A percentile compares a stretch with the other conserved stretches of the same genome.
Evolutionary conservation across 2,113 vertebrate species (phyloP).

Genomic region (Eublepharis macularius): DNA sequence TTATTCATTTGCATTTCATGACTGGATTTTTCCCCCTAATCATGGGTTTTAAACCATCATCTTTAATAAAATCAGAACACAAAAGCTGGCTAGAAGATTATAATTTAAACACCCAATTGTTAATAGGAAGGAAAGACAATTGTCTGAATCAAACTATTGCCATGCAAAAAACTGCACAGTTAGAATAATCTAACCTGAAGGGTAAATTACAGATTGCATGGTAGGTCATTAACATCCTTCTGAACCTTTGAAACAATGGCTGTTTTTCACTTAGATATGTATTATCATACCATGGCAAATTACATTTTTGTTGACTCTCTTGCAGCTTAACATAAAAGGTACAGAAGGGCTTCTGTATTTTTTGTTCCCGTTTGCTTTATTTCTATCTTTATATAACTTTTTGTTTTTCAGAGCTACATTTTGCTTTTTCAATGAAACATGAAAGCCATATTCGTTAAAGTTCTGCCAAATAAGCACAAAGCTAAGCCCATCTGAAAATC

Average conservation of each 20-base stretch:
- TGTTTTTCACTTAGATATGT: conserved; percentile 49
- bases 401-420: conserved; percentile 65
- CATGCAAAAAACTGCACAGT: conserved; percentile 43
- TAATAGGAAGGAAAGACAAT: conserved; percentile 39
- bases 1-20: conserved; percentile 39
- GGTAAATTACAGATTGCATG: conserved; percentile 54
- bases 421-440: conserved; percentile 69
- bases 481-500: conserved; percentile 56
- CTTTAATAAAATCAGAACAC: conserved; percentile 47
- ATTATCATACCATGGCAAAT: conserved; percentile 45
- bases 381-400: conserved; percentile 51
- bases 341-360: conserved; percentile 18
- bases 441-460: conserved; percentile 66
- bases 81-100: conserved; percentile 45
- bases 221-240: conserved; percentile 48
- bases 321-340: conserved; percentile 61
- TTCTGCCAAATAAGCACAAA: conserved; percentile 82
- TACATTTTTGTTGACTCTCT: conserved; percentile 54
- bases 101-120: conserved; percentile 53
- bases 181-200: conserved; percentile 58
- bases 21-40: conserved; percentile 39
- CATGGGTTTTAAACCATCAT: conserved; percentile 50
- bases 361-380: conserved; percentile 54
- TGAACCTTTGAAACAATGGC: conserved; percentile 60
- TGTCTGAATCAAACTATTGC: conserved; percentile 45